Percentiles rank a stretch among this genome's conserved stretches.
Conservation (phyloP, 1,140 invertebrate genomes). For the Listronotus oregonensis region DNA sequence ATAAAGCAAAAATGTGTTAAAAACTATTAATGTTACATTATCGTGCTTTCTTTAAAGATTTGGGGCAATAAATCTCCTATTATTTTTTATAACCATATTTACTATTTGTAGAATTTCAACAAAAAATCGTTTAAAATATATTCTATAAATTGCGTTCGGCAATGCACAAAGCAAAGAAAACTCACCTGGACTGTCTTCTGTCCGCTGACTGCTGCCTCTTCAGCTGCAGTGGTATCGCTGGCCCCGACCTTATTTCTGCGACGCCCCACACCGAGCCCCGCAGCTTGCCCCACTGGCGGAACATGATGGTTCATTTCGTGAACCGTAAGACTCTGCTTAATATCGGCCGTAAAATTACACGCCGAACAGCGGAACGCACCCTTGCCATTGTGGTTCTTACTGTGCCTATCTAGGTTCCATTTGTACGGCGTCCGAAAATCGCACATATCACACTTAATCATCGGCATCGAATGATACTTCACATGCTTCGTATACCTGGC, state of each 20-base stretch:
- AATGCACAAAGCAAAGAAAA: not conserved
- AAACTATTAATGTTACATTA: too few relatives aligned
- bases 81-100: too few relatives aligned
- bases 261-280: conserved; percentile 58
- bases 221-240: conserved; percentile 63
- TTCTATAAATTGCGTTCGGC: not conserved
- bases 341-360: conserved; percentile 91
- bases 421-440: conserved; percentile 92
- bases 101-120: too few relatives aligned
- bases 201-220: conserved; percentile 45
- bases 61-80: too few relatives aligned
- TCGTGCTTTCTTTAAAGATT: too few relatives aligned
- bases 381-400: conserved; percentile 84
- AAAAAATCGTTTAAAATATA: not conserved
- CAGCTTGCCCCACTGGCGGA: conserved; percentile 69
- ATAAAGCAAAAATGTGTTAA: too few relatives aligned
- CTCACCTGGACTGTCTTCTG: conserved; percentile 17
- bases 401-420: conserved; percentile 91
- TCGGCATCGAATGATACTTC: conserved; percentile 92
- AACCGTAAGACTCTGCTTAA: conserved; percentile 89
- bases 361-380: conserved; percentile 83
- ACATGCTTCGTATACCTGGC: conserved; percentile 90
- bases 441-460: conserved; percentile 91
- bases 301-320: conserved; percentile 90
- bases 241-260: conserved; percentile 73